Evolutionary conservation across 2,113 vertebrate species (phyloP).

Genomic region (Copsychus sechellarum): DNA sequence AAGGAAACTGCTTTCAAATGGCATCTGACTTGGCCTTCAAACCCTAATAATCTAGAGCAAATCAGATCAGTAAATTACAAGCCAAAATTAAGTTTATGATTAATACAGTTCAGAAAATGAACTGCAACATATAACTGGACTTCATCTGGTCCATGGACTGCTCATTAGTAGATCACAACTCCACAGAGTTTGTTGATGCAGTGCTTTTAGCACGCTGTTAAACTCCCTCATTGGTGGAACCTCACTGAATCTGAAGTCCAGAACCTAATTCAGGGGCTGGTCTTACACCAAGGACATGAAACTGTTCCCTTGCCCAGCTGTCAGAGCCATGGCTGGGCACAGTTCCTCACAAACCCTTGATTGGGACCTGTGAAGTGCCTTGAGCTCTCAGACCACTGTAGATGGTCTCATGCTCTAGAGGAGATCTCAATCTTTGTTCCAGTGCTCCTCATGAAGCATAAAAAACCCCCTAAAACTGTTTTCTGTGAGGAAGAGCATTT

Average conservation of each 20-base stretch:
- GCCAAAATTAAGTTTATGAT: slow-evolving; percentile 30
- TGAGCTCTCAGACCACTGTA: neutral
- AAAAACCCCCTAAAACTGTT: neutral
- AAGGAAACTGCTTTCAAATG: slow-evolving; percentile 27
- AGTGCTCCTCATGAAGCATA: neutral
- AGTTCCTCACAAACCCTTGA: neutral
- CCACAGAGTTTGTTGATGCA: neutral
- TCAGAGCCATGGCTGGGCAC: neutral
- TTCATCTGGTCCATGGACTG: neutral
- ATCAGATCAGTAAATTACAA: neutral
- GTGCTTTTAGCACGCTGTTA: neutral
- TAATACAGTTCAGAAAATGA: slow-evolving; percentile 27
- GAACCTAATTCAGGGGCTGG: neutral
- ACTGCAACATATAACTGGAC: neutral
- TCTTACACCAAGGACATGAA: rapidly evolving
- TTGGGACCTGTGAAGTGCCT: neutral
- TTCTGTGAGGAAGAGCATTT: neutral
- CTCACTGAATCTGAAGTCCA: neutral
- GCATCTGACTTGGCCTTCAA: slow-evolving; percentile 46
- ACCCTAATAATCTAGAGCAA: slow-evolving; percentile 32
- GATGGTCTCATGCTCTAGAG: neutral
- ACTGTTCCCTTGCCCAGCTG: rapidly evolving
- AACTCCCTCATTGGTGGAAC: neutral
- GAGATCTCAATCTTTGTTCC: neutral
- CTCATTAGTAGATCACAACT: neutral